Percentiles rank a stretch among this genome's conserved stretches.
These are phyloP conservation scores for Equus quagga DNA, from an alignment of 2,113 vertebrate genomes.

Conservation along the genomic window DNA sequence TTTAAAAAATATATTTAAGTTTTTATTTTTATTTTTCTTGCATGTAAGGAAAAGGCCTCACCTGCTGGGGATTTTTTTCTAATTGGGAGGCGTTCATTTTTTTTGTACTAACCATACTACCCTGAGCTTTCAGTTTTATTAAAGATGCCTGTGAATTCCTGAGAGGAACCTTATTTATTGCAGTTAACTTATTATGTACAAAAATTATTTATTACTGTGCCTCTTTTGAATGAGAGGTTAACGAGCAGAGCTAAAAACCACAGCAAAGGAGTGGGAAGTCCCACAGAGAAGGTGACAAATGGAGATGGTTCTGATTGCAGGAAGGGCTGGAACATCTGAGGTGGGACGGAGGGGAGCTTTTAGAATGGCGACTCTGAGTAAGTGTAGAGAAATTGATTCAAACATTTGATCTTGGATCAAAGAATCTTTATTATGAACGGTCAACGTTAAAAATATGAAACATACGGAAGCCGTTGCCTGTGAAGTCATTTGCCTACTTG, in stretches of 20 bases:
- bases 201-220: slow-evolving; percentile 57
- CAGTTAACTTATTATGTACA: slow-evolving; percentile 52
- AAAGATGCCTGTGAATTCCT: slow-evolving; percentile 57
- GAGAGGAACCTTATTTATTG: slow-evolving; percentile 42
- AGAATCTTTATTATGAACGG: slow-evolving; percentile 82
- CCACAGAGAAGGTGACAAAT: slow-evolving; percentile 67
- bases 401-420: slow-evolving; percentile 85
- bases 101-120: not conserved
- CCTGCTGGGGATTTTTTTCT: not conserved
- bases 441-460: slow-evolving; percentile 84
- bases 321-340: slow-evolving; percentile 44
- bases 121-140: slow-evolving; percentile 35
- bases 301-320: slow-evolving; percentile 66
- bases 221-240: slow-evolving; percentile 57
- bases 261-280: slow-evolving; percentile 62
- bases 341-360: slow-evolving; percentile 56
- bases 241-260: slow-evolving; percentile 73
- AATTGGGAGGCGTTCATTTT: not conserved
- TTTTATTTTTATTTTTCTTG: slow-evolving; percentile 55
- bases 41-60: not conserved
- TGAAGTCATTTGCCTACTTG: slow-evolving; percentile 81
- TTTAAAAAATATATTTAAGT: not conserved
- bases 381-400: slow-evolving; percentile 82
- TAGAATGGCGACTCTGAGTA: slow-evolving; percentile 76
- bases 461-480: slow-evolving; percentile 82